These are phyloP conservation scores for Oncorhynchus tshawytscha DNA, from an alignment of 2,113 vertebrate species.

Conservation along the genomic window DNA sequence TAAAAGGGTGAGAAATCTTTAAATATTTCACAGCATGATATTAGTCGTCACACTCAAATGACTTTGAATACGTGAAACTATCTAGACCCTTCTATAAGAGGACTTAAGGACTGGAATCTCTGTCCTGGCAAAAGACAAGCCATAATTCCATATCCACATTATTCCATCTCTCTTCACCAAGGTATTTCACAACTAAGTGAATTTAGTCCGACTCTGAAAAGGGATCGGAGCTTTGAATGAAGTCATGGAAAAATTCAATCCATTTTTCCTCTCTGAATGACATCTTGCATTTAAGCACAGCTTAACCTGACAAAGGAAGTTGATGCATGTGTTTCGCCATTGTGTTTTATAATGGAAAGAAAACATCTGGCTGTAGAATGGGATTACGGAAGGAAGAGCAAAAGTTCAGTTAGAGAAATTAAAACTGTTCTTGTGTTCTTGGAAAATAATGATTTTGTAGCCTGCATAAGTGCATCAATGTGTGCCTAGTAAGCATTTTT, in stretches of 20 bases:
- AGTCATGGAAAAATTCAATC: slow-evolving; percentile 68
- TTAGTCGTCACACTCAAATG: slow-evolving; percentile 56
- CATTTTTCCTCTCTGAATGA: slow-evolving; percentile 61
- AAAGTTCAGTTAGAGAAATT: slow-evolving; percentile 31
- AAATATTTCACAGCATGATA: slow-evolving; percentile 62
- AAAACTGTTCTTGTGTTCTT: too few relatives aligned
- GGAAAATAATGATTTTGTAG: neutral
- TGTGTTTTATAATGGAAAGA: slow-evolving; percentile 52
- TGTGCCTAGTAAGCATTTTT: neutral
- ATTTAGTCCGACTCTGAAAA: slow-evolving; percentile 58
- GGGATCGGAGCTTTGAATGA: slow-evolving; percentile 62
- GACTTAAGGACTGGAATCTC: slow-evolving; percentile 50
- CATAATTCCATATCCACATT: slow-evolving; percentile 21
- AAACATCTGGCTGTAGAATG: slow-evolving; percentile 34
- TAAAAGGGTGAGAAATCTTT: slow-evolving; percentile 65
- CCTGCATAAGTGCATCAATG: neutral
- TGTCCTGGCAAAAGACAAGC: slow-evolving; percentile 42
- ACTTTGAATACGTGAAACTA: slow-evolving; percentile 26
- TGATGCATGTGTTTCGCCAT: slow-evolving; percentile 54
- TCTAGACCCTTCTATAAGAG: slow-evolving; percentile 40
- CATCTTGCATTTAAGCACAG: slow-evolving; percentile 55
- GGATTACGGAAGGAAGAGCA: slow-evolving; percentile 30
- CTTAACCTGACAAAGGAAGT: slow-evolving; percentile 69
- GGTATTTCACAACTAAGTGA: slow-evolving; percentile 42
- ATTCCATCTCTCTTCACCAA: slow-evolving; percentile 14